Evolutionary conservation across 2,797 vertebrate genomes (phyloP).

Genomic region (Vireo griseus): DNA sequence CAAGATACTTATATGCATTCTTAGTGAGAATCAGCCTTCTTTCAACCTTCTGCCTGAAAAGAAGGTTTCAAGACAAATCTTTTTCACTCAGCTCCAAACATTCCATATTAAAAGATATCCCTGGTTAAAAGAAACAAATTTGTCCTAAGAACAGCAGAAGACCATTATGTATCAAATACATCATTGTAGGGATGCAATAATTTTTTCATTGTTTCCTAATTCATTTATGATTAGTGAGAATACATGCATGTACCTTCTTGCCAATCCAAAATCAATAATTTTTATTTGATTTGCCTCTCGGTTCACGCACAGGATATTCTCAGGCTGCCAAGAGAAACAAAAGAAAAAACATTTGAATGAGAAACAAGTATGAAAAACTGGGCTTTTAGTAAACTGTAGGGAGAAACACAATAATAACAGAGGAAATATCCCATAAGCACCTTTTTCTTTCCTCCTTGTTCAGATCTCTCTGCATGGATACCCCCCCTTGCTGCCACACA

Average conservation of each 20-base stretch:
- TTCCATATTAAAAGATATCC: background rate
- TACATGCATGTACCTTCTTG: conserved; percentile 84
- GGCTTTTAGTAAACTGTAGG: conserved; percentile 47
- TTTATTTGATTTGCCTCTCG: conserved; percentile 93
- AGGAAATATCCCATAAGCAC: conserved; percentile 28
- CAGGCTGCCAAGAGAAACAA: conserved; percentile 82
- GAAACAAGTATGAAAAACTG: conserved; percentile 50
- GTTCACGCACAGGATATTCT: conserved; percentile 96
- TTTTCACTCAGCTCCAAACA: background rate
- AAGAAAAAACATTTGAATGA: conserved; percentile 28
- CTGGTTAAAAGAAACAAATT: background rate
- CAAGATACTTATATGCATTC: background rate
- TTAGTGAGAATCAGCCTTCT: background rate
- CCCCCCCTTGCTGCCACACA: conserved; percentile 34
- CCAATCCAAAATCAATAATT: conserved; percentile 98
- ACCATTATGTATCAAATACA: background rate
- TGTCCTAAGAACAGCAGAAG: background rate
- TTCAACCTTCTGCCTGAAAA: background rate
- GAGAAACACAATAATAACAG: conserved; percentile 56
- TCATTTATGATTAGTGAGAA: background rate
- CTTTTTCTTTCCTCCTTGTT: conserved; percentile 10
- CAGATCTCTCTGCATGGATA: conserved; percentile 21
- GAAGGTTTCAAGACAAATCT: background rate
- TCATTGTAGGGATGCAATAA: background rate
- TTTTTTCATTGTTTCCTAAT: background rate